A percentile compares a stretch with the other conserved stretches of the same genome.
phyloP scores from a whole-genome alignment of 2,113 vertebrate genomes.

The Clarias magur region DNA sequence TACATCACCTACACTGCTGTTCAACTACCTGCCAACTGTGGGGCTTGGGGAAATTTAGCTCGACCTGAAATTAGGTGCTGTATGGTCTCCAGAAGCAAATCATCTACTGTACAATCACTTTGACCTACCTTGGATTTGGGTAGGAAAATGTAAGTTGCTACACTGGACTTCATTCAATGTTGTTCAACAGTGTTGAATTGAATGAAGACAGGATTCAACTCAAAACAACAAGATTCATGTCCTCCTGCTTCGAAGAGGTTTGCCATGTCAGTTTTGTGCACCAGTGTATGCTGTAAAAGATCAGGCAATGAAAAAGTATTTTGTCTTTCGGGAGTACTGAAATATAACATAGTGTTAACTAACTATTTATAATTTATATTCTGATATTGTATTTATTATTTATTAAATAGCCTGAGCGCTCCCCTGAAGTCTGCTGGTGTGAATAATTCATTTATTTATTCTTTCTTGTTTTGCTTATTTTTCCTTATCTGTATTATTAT shows the following conservation, averaged over 20 bases:
- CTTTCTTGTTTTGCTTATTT: too few species aligned
- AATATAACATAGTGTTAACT: neutral
- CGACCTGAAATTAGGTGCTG: neutral
- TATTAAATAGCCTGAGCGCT: neutral
- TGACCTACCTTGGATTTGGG: neutral
- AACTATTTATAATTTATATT: neutral
- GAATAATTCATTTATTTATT: too few species aligned
- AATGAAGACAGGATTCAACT: neutral
- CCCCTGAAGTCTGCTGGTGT: neutral
- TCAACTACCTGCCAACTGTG: neutral
- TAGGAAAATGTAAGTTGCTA: neutral
- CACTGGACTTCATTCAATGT: too few species aligned
- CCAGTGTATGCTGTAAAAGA: neutral
- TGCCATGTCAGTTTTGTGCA: neutral
- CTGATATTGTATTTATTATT: neutral
- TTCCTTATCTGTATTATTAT: too few species aligned
- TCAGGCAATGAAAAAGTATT: neutral
- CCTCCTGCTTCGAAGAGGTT: neutral
- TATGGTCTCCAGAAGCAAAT: neutral
- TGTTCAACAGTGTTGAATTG: neutral
- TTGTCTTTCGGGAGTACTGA: neutral
- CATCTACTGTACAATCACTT: neutral
- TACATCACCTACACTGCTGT: neutral
- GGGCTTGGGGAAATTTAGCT: neutral
- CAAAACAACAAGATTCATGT: neutral